phyloP scores from a whole-genome alignment of 2,797 vertebrate species.

The Lepus townsendii region DNA sequence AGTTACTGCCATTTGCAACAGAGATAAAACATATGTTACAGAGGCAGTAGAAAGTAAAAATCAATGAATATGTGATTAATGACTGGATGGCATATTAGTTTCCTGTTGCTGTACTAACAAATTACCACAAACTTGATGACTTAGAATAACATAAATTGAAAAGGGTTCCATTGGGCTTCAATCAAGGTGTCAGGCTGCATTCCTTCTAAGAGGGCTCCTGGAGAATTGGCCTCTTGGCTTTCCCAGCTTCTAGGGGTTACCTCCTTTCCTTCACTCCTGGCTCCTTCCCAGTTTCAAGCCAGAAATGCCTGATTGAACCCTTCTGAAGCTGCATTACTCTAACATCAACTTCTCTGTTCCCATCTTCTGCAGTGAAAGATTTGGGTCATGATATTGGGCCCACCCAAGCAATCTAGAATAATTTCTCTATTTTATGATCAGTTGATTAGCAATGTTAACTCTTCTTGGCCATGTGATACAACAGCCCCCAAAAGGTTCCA shows the following conservation, averaged over 20 bases:
- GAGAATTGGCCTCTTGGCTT: neutral
- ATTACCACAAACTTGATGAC: neutral
- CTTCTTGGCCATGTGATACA: neutral
- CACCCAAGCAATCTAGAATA: neutral
- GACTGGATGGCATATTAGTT: neutral
- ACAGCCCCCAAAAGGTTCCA: too few relatives aligned
- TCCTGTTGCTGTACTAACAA: neutral
- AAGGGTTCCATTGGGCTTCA: neutral
- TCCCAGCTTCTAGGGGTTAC: neutral
- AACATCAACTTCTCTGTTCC: neutral
- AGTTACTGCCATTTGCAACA: conserved; percentile 31
- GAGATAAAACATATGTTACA: conserved; percentile 21
- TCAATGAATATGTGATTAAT: neutral
- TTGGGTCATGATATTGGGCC: neutral
- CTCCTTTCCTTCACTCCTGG: neutral
- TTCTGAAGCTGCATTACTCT: neutral
- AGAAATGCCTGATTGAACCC: neutral
- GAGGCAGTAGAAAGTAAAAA: conserved; percentile 1
- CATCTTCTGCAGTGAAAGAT: neutral
- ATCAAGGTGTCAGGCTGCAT: neutral
- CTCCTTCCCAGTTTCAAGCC: neutral
- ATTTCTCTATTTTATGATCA: neutral
- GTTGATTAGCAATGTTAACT: neutral
- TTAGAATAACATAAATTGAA: neutral
- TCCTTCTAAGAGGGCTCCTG: neutral